Conservation (phyloP, 2,113 vertebrate species). For the Pungitius pungitius region DNA sequence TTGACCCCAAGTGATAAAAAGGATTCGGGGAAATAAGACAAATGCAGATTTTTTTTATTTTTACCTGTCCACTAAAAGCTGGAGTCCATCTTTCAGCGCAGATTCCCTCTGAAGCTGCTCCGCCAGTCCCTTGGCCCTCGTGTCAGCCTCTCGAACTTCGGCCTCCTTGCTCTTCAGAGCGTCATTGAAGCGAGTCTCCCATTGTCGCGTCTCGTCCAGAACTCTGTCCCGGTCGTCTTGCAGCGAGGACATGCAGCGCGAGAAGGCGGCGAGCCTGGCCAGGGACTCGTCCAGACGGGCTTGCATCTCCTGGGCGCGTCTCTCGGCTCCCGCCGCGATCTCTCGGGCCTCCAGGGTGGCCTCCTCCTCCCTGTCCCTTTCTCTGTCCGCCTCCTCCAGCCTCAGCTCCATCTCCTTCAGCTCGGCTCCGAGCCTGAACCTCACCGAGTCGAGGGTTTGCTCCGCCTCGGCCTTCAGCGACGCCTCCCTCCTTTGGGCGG, state of each 20-base stretch:
- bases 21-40: background rate
- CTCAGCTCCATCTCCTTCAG: slow-evolving; percentile 87
- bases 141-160: slow-evolving; percentile 86
- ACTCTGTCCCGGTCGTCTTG: slow-evolving; percentile 95
- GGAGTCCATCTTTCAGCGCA: slow-evolving; percentile 82
- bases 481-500: slow-evolving; percentile 75
- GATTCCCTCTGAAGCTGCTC: slow-evolving; percentile 84
- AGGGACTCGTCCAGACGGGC: slow-evolving; percentile 87
- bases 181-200: slow-evolving; percentile 90
- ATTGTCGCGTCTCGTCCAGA: slow-evolving; percentile 89
- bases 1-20: background rate
- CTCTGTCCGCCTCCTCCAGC: slow-evolving; percentile 81
- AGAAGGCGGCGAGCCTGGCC: slow-evolving; percentile 92
- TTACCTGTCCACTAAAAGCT: slow-evolving; percentile 79
- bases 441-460: slow-evolving; percentile 86
- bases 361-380: slow-evolving; percentile 81
- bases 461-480: slow-evolving; percentile 86
- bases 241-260: slow-evolving; percentile 94
- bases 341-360: slow-evolving; percentile 77
- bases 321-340: slow-evolving; percentile 78
- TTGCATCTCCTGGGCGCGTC: slow-evolving; percentile 83
- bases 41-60: background rate
- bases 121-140: slow-evolving; percentile 76
- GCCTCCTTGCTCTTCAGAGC: slow-evolving; percentile 90
- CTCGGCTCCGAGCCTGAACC: slow-evolving; percentile 85